Conservation (phyloP, 2,888 invertebrate species). For the Eupithecia exiguata region DNA sequence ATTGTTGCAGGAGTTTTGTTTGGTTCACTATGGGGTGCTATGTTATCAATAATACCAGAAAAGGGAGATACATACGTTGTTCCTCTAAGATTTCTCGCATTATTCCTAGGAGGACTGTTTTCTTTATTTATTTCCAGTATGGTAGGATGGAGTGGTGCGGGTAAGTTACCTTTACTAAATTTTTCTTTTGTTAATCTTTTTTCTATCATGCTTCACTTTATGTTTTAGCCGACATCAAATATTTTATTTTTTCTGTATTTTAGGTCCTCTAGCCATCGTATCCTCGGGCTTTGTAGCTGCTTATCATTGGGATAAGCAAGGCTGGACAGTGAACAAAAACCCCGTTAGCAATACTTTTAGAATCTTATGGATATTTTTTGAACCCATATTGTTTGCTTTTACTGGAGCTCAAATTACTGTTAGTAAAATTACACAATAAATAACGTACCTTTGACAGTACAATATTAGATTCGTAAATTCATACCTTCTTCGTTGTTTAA, state of each 20-base stretch:
- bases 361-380: slow-evolving; percentile 93
- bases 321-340: slow-evolving; percentile 89
- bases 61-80: slow-evolving; percentile 87
- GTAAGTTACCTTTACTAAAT: slow-evolving; percentile 48
- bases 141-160: slow-evolving; percentile 86
- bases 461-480: slow-evolving; percentile 11
- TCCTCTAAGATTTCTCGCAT: slow-evolving; percentile 87
- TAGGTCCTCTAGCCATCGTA: slow-evolving; percentile 88
- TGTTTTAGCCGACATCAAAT: background rate
- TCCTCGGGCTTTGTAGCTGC: slow-evolving; percentile 89
- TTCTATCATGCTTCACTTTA: background rate
- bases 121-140: slow-evolving; percentile 90
- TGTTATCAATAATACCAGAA: slow-evolving; percentile 89
- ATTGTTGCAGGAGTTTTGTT: slow-evolving; percentile 88
- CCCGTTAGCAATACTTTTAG: slow-evolving; percentile 90
- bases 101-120: slow-evolving; percentile 89
- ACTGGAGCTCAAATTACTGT: slow-evolving; percentile 93
- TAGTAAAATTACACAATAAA: slow-evolving; percentile 42
- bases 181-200: background rate
- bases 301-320: slow-evolving; percentile 88
- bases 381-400: slow-evolving; percentile 93
- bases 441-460: no score
- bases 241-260: slow-evolving; percentile 29
- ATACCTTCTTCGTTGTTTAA: slow-evolving; percentile 29
- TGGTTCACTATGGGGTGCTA: slow-evolving; percentile 88